Evolutionary conservation across 2,888 invertebrate genomes (phyloP), one percentile per base, ranked within the genome.

Genomic region (Bembecia ichneumoniformis): DNA sequence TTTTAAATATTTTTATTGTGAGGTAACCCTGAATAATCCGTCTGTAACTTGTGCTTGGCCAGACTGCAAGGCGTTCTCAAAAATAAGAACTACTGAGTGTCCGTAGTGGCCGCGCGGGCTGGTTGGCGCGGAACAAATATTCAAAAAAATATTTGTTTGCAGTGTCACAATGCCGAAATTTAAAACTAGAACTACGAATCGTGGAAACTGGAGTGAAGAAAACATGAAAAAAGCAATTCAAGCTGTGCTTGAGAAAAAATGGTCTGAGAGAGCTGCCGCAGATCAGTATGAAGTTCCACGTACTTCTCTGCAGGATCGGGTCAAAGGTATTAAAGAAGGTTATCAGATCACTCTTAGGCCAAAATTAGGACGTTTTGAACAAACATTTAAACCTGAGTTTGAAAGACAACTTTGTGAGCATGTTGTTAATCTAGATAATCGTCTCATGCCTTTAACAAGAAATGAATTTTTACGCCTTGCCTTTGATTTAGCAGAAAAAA

Each of bases 351-450:
- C 35, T 48, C 48, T 54, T 46, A 48, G 44, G 35, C 51, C 51
- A 48, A 54, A 51, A 49, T 51, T 54, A 50, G 54, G 54, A 46
- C 49, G 48, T 48, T 51, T 54, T 48, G 48, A 54, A 52, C 46
- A 35, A 14, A 49, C 49, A 47, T 52, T 49, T 44, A 47, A 47
- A 47, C 44, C 49, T 47, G 47, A 52, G 47, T 52, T 49, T 49
- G 49, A 49, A 47, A 49, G 40, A 47, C 49, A 49, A 49, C 47
- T 52, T 44, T 49, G 47, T 49, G 49, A 49, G 46, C 52, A 52
- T 47, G 49, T 49, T 46, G 28, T 45, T 44, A 47, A 52, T 47
- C 40, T 52, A 48, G 47, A 47, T 45, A 49, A 51, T 14, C 48
- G 50, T 51, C 47, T 50, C 45, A 51, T 52, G 50, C 51, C 50